Conservation (phyloP, 2,888 invertebrate genomes). For the Timema cristinae region DNA sequence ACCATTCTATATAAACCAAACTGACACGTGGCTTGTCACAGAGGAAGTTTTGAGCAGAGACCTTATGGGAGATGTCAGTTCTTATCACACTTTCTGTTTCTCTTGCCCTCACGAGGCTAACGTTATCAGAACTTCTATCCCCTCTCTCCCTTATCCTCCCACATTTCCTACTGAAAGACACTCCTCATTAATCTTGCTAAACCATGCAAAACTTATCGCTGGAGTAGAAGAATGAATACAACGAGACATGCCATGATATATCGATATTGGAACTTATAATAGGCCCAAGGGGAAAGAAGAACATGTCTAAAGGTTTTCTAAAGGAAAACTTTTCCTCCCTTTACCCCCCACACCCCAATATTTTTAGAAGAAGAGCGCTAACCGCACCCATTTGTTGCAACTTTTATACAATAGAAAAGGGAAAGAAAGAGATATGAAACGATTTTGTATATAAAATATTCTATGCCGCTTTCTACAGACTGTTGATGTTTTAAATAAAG, state of each 20-base stretch:
- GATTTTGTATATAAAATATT: neutral
- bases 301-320: neutral
- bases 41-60: too few relatives aligned
- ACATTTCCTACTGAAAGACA: constrained; percentile 39
- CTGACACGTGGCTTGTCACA: too few relatives aligned
- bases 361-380: neutral
- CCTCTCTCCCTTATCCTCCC: constrained; percentile 25
- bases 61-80: neutral
- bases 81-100: constrained; percentile 1
- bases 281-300: constrained; percentile 15
- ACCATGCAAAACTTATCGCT: constrained; percentile 47
- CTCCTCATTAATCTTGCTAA: constrained; percentile 47
- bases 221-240: constrained; percentile 18
- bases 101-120: neutral
- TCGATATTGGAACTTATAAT: constrained; percentile 40
- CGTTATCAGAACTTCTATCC: constrained; percentile 20
- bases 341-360: neutral
- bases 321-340: constrained; percentile 4
- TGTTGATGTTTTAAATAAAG: neutral
- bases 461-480: neutral
- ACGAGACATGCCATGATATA: constrained; percentile 40
- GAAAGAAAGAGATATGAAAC: neutral
- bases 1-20: too few relatives aligned
- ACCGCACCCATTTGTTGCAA: constrained; percentile 8
- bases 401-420: constrained; percentile 9